phyloP scores from a whole-genome alignment of 2,888 invertebrate species.

The Aleiodes leptofemur region DNA sequence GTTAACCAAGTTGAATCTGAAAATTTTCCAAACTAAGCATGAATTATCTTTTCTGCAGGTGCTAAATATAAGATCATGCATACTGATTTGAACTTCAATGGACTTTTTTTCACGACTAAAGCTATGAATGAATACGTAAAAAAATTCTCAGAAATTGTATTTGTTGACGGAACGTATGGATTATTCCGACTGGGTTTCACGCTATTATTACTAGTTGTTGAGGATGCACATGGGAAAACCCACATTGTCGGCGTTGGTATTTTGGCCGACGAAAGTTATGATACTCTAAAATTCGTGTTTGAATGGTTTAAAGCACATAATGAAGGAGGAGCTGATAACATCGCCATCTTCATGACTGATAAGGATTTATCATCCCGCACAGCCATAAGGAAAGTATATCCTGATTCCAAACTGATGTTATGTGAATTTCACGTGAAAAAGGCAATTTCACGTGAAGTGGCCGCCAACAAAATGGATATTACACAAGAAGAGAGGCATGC shows the following conservation, averaged over 20 bases:
- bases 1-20: background rate
- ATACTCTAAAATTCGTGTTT: slow-evolving; percentile 42
- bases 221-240: slow-evolving; percentile 44
- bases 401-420: slow-evolving; percentile 40
- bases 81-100: slow-evolving; percentile 45
- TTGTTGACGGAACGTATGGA: slow-evolving; percentile 52
- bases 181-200: slow-evolving; percentile 44
- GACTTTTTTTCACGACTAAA: slow-evolving; percentile 46
- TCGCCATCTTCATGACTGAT: slow-evolving; percentile 49
- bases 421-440: slow-evolving; percentile 48
- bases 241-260: slow-evolving; percentile 46
- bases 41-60: background rate
- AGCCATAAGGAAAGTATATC: slow-evolving; percentile 45
- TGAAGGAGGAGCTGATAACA: slow-evolving; percentile 25
- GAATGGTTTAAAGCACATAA: slow-evolving; percentile 44
- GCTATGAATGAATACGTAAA: slow-evolving; percentile 44
- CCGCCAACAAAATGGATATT: slow-evolving; percentile 41
- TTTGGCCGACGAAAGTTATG: slow-evolving; percentile 44
- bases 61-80: background rate
- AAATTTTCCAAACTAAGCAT: background rate
- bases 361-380: slow-evolving; percentile 48
- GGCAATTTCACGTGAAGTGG: slow-evolving; percentile 39
- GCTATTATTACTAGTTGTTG: slow-evolving; percentile 43
- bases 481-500: slow-evolving; percentile 22
- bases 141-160: slow-evolving; percentile 44